Evolutionary conservation across 2,888 invertebrate species (phyloP).

Genomic region (Drosophila austrosaltans): DNA sequence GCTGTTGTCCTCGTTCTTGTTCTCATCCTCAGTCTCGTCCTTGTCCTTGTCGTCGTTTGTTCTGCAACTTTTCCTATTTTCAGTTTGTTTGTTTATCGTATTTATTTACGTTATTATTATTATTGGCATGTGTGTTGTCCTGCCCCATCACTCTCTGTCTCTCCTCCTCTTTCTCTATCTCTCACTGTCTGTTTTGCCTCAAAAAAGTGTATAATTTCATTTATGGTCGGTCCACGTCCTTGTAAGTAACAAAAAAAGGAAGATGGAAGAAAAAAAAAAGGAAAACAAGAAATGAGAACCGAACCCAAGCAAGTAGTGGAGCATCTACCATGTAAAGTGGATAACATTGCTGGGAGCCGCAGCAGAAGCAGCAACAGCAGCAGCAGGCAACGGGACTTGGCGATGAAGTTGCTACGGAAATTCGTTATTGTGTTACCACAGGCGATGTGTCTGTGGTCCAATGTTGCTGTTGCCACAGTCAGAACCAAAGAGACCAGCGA

Average conservation of each 20-base stretch:
- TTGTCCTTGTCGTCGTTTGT: constrained; percentile 18
- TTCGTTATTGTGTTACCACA: constrained; percentile 82
- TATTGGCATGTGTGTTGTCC: constrained; percentile 42
- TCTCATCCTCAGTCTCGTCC: neutral
- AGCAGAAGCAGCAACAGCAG: constrained; percentile 6
- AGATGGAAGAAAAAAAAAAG: constrained; percentile 37
- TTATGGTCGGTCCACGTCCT: constrained; percentile 36
- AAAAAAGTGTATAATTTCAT: constrained; percentile 64
- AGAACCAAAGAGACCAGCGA: constrained; percentile 9
- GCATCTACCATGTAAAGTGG: constrained; percentile 65
- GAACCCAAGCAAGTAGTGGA: constrained; percentile 40
- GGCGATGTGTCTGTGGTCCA: constrained; percentile 79
- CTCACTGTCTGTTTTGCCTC: constrained; percentile 15
- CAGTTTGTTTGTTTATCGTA: constrained; percentile 46
- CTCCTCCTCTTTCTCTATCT: neutral
- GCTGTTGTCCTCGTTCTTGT: neutral
- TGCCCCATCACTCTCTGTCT: neutral
- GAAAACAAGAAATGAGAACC: constrained; percentile 46
- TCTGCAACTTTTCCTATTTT: constrained; percentile 42
- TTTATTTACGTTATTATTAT: constrained; percentile 47
- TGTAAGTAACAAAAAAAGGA: constrained; percentile 23
- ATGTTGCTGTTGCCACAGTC: constrained; percentile 55
- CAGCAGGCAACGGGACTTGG: constrained; percentile 44
- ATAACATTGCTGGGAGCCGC: constrained; percentile 67
- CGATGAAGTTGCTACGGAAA: constrained; percentile 80